Evolutionary conservation across 2,888 invertebrate genomes (phyloP).

Genomic region (Anticlea derivata): DNA sequence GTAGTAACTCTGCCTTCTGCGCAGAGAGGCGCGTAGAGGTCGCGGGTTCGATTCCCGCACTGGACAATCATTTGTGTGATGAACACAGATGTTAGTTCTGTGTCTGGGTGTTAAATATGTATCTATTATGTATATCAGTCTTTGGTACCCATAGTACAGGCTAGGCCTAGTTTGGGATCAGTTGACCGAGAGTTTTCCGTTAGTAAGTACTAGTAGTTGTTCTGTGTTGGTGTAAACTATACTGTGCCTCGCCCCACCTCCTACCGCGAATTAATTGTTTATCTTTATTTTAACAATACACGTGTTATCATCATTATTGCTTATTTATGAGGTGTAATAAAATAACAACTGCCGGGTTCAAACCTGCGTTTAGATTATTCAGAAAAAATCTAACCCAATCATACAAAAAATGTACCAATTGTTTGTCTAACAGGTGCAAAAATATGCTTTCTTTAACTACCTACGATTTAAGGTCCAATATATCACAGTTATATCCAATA

Average conservation of each 20-base stretch:
- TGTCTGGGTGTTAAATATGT: too few species aligned
- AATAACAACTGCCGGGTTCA: constrained; percentile 16
- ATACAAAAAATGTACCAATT: not conserved
- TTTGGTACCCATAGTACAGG: too few species aligned
- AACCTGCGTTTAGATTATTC: constrained; percentile 8
- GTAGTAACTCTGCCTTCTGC: too few species aligned
- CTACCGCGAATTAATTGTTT: constrained; percentile 61
- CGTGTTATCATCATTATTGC: constrained; percentile 43
- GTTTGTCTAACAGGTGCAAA: constrained; percentile 10
- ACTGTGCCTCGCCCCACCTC: constrained; percentile 46
- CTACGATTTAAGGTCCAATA: constrained; percentile 20
- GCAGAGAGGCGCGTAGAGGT: too few species aligned
- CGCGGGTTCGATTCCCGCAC: too few species aligned
- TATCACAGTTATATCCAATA: constrained; percentile 25
- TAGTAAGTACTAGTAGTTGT: too few species aligned
- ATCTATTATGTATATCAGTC: too few species aligned
- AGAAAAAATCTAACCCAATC: too few species aligned
- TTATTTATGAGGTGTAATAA: constrained; percentile 29
- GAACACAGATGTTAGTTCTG: too few species aligned
- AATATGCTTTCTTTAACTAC: constrained; percentile 9
- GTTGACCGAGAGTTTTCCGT: too few species aligned
- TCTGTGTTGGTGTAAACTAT: constrained; percentile 10
- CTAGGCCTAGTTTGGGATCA: too few species aligned
- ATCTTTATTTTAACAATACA: constrained; percentile 41
- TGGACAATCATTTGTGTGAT: too few species aligned